Evolutionary conservation across 2,888 invertebrate genomes (phyloP).

Genomic region (Rhingia rostrata): DNA sequence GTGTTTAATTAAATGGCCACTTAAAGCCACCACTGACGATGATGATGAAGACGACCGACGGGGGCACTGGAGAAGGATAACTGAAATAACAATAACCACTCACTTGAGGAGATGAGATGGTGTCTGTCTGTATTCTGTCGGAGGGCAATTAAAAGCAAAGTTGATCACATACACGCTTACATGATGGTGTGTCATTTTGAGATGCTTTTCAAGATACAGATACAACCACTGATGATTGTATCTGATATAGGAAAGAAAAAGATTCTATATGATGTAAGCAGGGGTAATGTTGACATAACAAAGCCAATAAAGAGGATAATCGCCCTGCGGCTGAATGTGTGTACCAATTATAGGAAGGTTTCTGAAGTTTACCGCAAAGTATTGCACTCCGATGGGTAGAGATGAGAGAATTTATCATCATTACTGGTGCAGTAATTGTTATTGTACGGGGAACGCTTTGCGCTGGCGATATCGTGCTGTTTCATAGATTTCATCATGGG

Average conservation of each 20-base stretch:
- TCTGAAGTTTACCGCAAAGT: conserved; percentile 71
- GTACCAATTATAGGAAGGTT: conserved; percentile 71
- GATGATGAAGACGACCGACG: neutral
- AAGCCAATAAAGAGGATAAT: conserved; percentile 70
- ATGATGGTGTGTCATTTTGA: conserved; percentile 14
- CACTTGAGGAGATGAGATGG: conserved; percentile 48
- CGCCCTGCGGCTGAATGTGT: conserved; percentile 58
- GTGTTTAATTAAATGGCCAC: conserved; percentile 71
- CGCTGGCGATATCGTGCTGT: neutral
- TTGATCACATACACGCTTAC: conserved; percentile 11
- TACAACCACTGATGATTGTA: conserved; percentile 18
- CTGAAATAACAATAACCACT: conserved; percentile 70
- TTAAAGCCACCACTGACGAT: conserved; percentile 12
- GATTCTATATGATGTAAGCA: conserved; percentile 27
- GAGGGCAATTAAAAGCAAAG: conserved; percentile 54
- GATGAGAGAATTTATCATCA: conserved; percentile 57
- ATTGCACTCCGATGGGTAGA: conserved; percentile 46
- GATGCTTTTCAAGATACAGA: conserved; percentile 17
- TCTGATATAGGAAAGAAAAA: neutral
- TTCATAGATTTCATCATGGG: conserved; percentile 50
- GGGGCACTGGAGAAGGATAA: conserved; percentile 27
- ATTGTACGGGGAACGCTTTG: conserved; percentile 17
- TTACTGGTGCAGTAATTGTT: conserved; percentile 68
- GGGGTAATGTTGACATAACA: conserved; percentile 70
- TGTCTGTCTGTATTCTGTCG: conserved; percentile 25